Conservation (phyloP, 1,140 invertebrate species). For the Phortica variegata region DNA sequence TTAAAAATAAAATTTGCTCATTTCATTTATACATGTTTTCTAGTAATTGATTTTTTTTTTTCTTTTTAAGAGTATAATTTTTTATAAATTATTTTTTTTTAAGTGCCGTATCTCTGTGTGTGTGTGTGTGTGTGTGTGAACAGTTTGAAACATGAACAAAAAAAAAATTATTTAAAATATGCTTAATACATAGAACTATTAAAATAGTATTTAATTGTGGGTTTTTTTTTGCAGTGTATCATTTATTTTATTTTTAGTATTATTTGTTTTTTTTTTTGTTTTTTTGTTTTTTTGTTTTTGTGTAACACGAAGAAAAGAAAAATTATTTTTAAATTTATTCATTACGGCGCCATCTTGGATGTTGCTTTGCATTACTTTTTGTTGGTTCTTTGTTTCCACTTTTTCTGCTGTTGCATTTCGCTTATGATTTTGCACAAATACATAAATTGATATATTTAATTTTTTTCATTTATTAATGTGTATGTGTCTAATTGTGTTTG, state of each 20-base stretch:
- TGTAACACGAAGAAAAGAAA: constrained; percentile 48
- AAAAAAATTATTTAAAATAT: constrained; percentile 36
- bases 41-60: constrained; percentile 12
- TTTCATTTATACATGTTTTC: constrained; percentile 2
- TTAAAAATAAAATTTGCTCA: no score
- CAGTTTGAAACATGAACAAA: constrained; percentile 4
- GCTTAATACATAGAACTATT: constrained; percentile 16
- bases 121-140: constrained; percentile 10
- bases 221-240: constrained; percentile 6
- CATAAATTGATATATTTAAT: no score
- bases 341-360: constrained; percentile 46
- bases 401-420: no score
- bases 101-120: constrained; percentile 9
- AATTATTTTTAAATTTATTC: constrained; percentile 18
- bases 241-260: constrained; percentile 24
- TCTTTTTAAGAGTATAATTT: neutral
- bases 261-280: constrained; percentile 10
- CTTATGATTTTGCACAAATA: no score
- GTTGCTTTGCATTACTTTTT: no score
- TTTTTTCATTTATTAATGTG: constrained; percentile 19
- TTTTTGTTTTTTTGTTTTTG: constrained; percentile 11
- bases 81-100: neutral
- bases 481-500: constrained; percentile 15
- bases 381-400: no score
- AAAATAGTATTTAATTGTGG: constrained; percentile 19